Evolutionary conservation across 2,113 vertebrate genomes (phyloP).

Genomic region (Pithys albifrons): DNA sequence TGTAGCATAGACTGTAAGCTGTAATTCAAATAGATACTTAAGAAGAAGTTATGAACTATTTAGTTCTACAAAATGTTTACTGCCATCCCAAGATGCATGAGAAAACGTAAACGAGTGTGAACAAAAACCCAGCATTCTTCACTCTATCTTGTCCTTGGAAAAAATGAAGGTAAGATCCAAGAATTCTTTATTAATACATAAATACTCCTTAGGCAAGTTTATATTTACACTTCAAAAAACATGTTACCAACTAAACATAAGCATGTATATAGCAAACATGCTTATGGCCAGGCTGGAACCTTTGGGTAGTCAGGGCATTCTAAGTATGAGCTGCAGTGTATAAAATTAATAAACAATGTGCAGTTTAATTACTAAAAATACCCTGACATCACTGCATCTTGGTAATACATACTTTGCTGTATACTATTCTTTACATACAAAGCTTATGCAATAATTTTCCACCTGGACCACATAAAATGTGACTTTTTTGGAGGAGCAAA

Average conservation of each 20-base stretch:
- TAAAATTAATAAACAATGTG: background rate
- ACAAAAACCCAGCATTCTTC: background rate
- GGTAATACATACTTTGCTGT: background rate
- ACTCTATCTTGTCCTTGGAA: background rate
- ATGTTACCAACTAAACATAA: background rate
- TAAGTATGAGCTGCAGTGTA: background rate
- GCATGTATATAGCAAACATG: background rate
- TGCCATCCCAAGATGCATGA: background rate
- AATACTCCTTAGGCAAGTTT: background rate
- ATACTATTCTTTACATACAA: background rate
- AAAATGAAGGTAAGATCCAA: background rate
- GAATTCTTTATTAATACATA: background rate
- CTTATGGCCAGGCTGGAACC: background rate
- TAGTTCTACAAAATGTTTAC: background rate
- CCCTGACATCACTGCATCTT: background rate
- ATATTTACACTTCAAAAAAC: background rate
- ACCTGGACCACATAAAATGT: background rate
- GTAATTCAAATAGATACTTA: background rate
- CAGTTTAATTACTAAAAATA: background rate
- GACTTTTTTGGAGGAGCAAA: background rate
- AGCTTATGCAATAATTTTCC: background rate
- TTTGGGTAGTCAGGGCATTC: background rate
- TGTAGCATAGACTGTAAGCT: background rate
- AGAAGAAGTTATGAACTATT: background rate
- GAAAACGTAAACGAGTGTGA: background rate